Evolutionary conservation across 2,888 invertebrate species (phyloP).

Genomic region (Ichneumoninae sp.): DNA sequence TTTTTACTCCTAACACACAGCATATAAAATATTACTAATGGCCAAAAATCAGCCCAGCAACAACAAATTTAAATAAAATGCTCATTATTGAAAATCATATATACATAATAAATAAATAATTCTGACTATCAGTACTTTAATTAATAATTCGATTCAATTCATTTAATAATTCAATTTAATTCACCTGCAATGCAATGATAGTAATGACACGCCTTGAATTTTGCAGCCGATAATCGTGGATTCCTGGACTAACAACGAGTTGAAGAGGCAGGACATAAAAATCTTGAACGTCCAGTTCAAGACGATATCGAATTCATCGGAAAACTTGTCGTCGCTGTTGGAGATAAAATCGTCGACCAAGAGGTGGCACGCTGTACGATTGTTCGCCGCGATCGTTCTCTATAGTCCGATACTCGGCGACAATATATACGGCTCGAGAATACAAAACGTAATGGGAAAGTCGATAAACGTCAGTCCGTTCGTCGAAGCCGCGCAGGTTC

Average conservation of each 20-base stretch:
- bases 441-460: constrained; percentile 78
- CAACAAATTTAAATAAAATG: background rate
- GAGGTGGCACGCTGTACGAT: constrained; percentile 80
- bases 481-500: constrained; percentile 68
- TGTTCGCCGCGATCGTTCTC: constrained; percentile 80
- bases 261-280: constrained; percentile 69
- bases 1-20: too few species aligned
- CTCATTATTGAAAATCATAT: background rate
- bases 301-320: constrained; percentile 72
- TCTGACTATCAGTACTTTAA: background rate
- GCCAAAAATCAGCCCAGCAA: too few species aligned
- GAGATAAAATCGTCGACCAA: constrained; percentile 77
- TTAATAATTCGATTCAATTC: background rate
- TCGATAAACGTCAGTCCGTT: constrained; percentile 79
- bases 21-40: too few species aligned
- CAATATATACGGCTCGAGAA: constrained; percentile 79
- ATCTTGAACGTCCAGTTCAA: constrained; percentile 73
- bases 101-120: background rate
- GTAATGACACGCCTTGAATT: constrained; percentile 9
- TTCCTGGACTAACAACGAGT: constrained; percentile 68
- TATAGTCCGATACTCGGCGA: constrained; percentile 83
- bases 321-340: constrained; percentile 77
- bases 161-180: background rate
- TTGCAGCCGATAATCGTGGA: constrained; percentile 73
- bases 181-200: background rate